Percentiles rank a stretch among this genome's conserved stretches.
phyloP scores from a whole-genome alignment of 2,113 vertebrate species.

The Myiagra hebetior region DNA sequence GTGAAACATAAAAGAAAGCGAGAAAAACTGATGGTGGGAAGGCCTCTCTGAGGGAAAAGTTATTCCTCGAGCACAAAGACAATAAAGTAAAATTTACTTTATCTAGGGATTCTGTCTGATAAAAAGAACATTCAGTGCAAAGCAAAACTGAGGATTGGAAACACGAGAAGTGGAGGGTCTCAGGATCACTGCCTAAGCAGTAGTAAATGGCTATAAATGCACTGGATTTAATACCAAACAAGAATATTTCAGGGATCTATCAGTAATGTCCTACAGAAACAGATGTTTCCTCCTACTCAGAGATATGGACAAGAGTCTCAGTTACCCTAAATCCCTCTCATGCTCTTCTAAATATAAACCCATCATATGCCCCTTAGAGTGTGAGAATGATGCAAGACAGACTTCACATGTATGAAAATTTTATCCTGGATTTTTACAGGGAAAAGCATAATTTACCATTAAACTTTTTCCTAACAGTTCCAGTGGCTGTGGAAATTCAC shows the following conservation, averaged over 20 bases:
- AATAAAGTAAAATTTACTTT: not conserved
- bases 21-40: not conserved
- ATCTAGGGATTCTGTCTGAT: not conserved
- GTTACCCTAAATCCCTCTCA: not conserved
- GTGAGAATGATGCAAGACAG: not conserved
- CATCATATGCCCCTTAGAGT: not conserved
- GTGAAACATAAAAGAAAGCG: not conserved
- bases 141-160: not conserved
- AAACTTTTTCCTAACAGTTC: not conserved
- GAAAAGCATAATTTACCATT: not conserved
- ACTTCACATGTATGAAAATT: not conserved
- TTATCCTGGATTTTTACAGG: not conserved
- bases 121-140: not conserved
- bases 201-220: not conserved
- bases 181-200: not conserved
- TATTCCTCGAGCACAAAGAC: not conserved
- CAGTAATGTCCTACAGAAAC: not conserved
- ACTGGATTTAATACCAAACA: not conserved
- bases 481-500: not conserved
- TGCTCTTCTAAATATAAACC: constrained; percentile 2
- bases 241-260: not conserved
- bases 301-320: constrained; percentile 5
- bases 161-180: not conserved
- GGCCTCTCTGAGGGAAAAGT: not conserved
- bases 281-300: constrained; percentile 15